Percentiles rank a stretch among this genome's conserved stretches.
phyloP scores from a whole-genome alignment of 2,113 vertebrate genomes.

The Peromyscus maniculatus region DNA sequence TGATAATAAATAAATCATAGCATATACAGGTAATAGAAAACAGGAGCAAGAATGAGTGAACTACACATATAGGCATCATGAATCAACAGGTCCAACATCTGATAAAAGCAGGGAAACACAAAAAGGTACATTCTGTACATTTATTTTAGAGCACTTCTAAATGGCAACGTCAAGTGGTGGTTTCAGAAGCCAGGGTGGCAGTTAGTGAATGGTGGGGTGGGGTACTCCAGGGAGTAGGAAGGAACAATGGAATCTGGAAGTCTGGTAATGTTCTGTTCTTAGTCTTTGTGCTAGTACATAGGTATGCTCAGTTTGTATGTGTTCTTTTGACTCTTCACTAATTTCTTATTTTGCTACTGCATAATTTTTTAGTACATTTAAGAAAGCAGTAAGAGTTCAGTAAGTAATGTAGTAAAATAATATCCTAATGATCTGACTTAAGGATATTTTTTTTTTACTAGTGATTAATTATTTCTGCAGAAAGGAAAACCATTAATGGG shows the following conservation, averaged over 20 bases:
- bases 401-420: background rate
- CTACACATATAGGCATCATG: background rate
- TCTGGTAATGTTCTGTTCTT: background rate
- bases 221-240: background rate
- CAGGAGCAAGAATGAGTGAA: background rate
- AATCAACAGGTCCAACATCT: background rate
- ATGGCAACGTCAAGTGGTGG: background rate
- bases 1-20: background rate
- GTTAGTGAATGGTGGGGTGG: too few relatives aligned
- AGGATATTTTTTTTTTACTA: background rate
- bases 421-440: background rate
- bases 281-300: background rate
- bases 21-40: background rate
- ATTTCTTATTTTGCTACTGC: background rate
- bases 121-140: too few relatives aligned
- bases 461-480: background rate
- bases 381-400: constrained; percentile 13
- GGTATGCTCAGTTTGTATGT: background rate
- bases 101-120: background rate
- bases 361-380: background rate
- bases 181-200: background rate
- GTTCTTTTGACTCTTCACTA: background rate
- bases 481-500: background rate
- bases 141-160: background rate
- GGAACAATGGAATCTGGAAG: background rate